Percentiles rank a stretch among this genome's conserved stretches.
These are phyloP conservation scores for Bombylius discolor DNA, from an alignment of 2,888 invertebrate genomes.

Conservation along the genomic window DNA sequence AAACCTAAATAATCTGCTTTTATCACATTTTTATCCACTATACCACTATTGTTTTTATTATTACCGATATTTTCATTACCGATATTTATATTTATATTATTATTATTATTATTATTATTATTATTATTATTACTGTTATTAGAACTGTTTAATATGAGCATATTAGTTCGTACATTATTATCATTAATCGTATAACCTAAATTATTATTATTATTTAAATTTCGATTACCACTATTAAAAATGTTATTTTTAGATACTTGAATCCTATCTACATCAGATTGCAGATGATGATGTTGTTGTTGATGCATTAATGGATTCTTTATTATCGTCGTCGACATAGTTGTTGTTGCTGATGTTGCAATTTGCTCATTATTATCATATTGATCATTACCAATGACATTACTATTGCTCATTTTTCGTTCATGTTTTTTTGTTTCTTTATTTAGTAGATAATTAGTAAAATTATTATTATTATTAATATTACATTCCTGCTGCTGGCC, in stretches of 20 bases:
- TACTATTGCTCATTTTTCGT: background rate
- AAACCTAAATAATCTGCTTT: conserved; percentile 24
- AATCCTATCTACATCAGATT: conserved; percentile 11
- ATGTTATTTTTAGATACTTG: conserved; percentile 10
- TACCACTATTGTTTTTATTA: conserved; percentile 19
- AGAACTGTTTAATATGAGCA: background rate
- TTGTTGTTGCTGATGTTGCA: background rate
- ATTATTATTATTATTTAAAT: conserved; percentile 3
- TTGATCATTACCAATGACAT: background rate
- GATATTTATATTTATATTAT: conserved; percentile 8
- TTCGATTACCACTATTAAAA: conserved; percentile 4
- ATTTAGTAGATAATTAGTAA: conserved; percentile 18
- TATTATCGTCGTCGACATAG: background rate
- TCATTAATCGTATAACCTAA: background rate
- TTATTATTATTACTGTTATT: background rate
- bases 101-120: background rate
- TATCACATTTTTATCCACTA: conserved; percentile 37
- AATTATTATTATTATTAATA: background rate
- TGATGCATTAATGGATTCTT: background rate
- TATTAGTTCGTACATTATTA: conserved; percentile 1
- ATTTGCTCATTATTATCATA: conserved; percentile 1
- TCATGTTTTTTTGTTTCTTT: conserved; percentile 22
- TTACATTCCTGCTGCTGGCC: background rate
- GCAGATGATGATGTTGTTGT: background rate
- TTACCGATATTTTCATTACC: conserved; percentile 24